Conservation (phyloP, 1,140 invertebrate genomes). For the Melanaphis sacchari region DNA sequence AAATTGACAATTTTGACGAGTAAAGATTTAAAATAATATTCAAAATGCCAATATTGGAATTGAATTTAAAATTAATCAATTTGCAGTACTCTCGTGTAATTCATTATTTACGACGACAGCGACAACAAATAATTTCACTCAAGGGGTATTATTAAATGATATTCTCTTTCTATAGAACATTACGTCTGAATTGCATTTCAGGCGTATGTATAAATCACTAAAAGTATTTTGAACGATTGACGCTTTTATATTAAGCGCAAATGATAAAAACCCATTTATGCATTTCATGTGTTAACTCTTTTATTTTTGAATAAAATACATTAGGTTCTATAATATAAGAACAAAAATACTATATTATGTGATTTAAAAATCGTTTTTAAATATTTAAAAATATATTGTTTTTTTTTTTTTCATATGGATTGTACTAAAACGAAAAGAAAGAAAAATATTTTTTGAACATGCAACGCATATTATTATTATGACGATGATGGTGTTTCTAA, state of each 20-base stretch:
- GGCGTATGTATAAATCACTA: neutral
- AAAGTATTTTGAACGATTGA: neutral
- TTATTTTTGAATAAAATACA: neutral
- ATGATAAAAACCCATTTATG: neutral
- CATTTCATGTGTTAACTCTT: neutral
- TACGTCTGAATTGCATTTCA: neutral
- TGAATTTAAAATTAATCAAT: neutral
- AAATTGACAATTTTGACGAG: neutral
- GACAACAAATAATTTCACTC: neutral
- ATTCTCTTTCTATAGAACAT: constrained; percentile 12
- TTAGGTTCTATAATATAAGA: constrained; percentile 12
- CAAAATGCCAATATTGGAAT: neutral
- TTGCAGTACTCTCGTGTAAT: neutral
- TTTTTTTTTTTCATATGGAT: neutral
- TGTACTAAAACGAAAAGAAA: neutral
- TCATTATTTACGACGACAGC: constrained; percentile 10
- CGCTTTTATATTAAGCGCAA: neutral
- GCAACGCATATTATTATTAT: neutral
- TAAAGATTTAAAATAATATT: neutral
- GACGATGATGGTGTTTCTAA: neutral
- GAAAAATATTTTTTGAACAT: neutral
- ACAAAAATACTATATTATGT: neutral
- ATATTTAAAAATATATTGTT: neutral
- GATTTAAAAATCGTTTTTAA: neutral
- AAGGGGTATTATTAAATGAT: constrained; percentile 14